Evolutionary conservation across 2,113 vertebrate species (phyloP), one percentile per base, ranked within the genome.

Genomic region (Cololabis saira): DNA sequence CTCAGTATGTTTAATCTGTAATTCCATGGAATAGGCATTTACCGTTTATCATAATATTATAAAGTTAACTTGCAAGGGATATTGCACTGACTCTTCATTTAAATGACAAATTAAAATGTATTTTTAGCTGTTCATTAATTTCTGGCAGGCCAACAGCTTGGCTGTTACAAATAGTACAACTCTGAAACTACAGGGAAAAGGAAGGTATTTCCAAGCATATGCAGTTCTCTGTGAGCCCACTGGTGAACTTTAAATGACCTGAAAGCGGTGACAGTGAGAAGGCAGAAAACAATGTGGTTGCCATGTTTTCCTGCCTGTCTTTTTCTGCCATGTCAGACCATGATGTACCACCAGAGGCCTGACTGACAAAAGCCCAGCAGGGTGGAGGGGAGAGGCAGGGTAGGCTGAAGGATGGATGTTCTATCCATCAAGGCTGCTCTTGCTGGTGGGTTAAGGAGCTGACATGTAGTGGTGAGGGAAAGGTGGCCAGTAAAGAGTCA

Each of bases 231-330:
- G 59, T 48, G 61, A 81, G 73, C 79, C 78, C 54, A 70, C 80
- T 61, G 74, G 24, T 91, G 84, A 91, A 87, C 88, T 91, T 86
- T 82, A 84, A 63, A 78, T 76, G 91, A 93, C 93, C 93, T 85
- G 78, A 18, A 80, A 64, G 41, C 53, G 71, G 59, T 81, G 89
- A 78, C 88, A 84, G 82, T 68, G 17, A 75, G 86, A 61, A 77
- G 81, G 64, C 69, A 8, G 57, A 76, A 81, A 86, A 91, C 89
- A 91, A 91, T 89, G 89, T 84, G 85, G 87, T 63, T 59, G 76
- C 62, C 45, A 58, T 82, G 87, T 87, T 88, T 87, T 76, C 76
- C 83, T 85, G 83, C 67, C 77, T 88, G 82, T 83, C 76, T 87
- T 80, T 84, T 82, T 85, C 62, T 78, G 76, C 84, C 41, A 17